Conservation (phyloP, 2,888 invertebrate species). For the Pollenia amentaria region DNA sequence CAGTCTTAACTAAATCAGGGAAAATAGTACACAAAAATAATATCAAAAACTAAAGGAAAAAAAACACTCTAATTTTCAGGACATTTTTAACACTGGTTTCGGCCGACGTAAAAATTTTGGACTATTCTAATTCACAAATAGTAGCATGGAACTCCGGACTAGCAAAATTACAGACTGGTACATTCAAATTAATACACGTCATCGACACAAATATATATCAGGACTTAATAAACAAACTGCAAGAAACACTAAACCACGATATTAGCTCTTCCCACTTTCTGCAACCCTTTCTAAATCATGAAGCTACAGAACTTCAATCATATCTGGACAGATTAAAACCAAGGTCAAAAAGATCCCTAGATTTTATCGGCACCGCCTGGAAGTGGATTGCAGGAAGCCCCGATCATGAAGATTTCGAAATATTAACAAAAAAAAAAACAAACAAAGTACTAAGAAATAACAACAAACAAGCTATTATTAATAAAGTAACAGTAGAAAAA, state of each 20-base stretch:
- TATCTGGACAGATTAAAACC: slow-evolving; percentile 35
- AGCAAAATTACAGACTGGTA: slow-evolving; percentile 23
- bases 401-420: no score
- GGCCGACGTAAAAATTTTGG: no score
- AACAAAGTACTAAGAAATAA: no score
- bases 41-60: no score
- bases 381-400: neutral
- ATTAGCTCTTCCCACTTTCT: neutral
- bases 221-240: neutral
- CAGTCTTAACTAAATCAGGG: no score
- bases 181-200: slow-evolving; percentile 5
- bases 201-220: neutral
- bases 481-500: no score
- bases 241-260: neutral
- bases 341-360: slow-evolving; percentile 38
- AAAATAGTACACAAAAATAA: no score
- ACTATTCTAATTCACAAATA: neutral
- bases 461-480: no score
- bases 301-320: slow-evolving; percentile 2
- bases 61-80: no score
- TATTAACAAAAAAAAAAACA: no score
- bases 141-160: no score
- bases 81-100: no score
- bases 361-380: neutral
- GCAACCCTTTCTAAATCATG: neutral